Evolutionary conservation across 2,113 vertebrate species (phyloP).

Genomic region (Riparia riparia): DNA sequence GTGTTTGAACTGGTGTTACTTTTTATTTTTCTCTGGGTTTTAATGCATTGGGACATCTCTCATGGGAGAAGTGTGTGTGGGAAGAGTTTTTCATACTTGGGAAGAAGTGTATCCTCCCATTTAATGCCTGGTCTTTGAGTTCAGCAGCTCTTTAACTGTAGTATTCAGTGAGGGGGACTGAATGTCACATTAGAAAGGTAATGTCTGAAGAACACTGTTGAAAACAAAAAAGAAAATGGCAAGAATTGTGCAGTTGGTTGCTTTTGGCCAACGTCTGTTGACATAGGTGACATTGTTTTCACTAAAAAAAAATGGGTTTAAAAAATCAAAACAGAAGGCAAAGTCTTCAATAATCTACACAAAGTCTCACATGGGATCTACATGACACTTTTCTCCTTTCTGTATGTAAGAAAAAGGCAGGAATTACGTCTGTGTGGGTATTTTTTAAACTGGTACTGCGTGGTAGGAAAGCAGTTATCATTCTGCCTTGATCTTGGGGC

Average conservation of each 20-base stretch:
- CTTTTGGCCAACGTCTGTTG: neutral
- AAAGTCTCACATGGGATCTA: neutral
- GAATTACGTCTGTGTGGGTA: neutral
- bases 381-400: neutral
- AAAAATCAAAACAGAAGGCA: neutral
- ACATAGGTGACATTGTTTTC: neutral
- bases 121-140: neutral
- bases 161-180: neutral
- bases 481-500: constrained; percentile 23
- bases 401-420: neutral
- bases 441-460: neutral
- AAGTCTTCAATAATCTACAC: neutral
- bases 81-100: neutral
- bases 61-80: neutral
- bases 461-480: neutral
- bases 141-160: neutral
- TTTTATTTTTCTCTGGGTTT: neutral
- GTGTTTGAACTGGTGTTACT: neutral
- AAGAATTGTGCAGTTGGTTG: neutral
- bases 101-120: neutral
- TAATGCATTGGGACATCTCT: accelerated
- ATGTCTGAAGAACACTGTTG: neutral
- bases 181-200: neutral
- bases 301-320: neutral
- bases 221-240: neutral